Conservation (phyloP, 1,140 invertebrate species). For the Tribolium madens region DNA sequence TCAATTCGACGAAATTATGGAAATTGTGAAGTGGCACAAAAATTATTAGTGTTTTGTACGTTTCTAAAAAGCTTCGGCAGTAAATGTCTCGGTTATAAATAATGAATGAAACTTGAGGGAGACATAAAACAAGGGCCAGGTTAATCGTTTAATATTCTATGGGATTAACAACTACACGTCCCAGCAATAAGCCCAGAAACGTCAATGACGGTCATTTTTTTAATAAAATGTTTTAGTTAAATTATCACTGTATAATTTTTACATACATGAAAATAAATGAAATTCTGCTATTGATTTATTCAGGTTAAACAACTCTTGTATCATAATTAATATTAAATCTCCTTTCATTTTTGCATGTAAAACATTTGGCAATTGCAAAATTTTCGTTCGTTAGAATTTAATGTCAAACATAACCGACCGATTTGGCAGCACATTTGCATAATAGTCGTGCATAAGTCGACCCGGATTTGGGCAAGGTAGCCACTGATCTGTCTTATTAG, state of each 20-base stretch:
- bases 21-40: conserved; percentile 23
- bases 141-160: conserved; percentile 32
- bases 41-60: conserved; percentile 16
- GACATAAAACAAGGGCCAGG: conserved; percentile 35
- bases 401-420: no score
- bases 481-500: background rate
- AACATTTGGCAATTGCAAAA: no score
- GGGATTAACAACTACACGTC: conserved; percentile 9
- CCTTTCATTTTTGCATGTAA: no score
- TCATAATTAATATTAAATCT: no score
- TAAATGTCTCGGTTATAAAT: conserved; percentile 28
- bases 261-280: background rate
- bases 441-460: background rate
- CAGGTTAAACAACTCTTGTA: no score
- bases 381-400: no score
- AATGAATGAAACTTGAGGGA: conserved; percentile 33
- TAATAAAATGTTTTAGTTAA: background rate
- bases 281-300: background rate
- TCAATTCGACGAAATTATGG: conserved; percentile 31
- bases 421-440: background rate
- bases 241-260: background rate
- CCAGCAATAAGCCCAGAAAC: conserved; percentile 1
- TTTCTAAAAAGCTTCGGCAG: conserved; percentile 26
- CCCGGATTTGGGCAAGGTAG: background rate
- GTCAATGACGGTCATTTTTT: background rate